Evolutionary conservation across 2,113 vertebrate species (phyloP).

Genomic region (Canis aureus): DNA sequence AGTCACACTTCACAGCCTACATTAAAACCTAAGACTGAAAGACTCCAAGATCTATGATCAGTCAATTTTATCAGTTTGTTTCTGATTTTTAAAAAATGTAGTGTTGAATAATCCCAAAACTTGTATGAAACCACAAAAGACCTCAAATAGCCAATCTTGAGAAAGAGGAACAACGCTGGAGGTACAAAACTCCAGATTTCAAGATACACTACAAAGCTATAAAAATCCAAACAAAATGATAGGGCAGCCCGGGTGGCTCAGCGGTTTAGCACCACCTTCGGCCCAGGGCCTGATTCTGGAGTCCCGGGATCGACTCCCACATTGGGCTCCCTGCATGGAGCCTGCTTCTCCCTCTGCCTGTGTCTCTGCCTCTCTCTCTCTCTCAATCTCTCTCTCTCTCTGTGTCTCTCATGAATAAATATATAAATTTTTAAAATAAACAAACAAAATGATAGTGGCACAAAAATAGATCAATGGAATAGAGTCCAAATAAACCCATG

Average conservation of each 20-base stretch:
- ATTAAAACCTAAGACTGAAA: conserved; percentile 5
- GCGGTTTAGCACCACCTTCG: too few relatives aligned
- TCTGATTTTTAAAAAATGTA: neutral
- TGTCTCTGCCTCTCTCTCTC: too few relatives aligned
- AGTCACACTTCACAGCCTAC: neutral
- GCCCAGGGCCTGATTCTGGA: too few relatives aligned
- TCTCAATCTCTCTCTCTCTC: too few relatives aligned
- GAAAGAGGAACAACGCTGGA: neutral
- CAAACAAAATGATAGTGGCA: neutral
- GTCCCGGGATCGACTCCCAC: too few relatives aligned
- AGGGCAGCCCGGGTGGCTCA: too few relatives aligned
- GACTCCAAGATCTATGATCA: neutral
- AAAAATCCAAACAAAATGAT: neutral
- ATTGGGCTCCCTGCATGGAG: too few relatives aligned
- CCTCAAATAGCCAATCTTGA: neutral
- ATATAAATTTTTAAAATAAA: too few relatives aligned
- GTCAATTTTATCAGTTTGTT: conserved; percentile 14
- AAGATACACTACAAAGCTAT: neutral
- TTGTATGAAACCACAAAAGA: neutral
- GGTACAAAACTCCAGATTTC: neutral
- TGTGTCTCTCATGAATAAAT: too few relatives aligned
- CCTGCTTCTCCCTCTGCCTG: too few relatives aligned
- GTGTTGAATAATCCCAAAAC: neutral
- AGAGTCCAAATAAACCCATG: neutral
- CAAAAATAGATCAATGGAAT: neutral